A percentile compares a stretch with the other conserved stretches of the same genome.
These are phyloP conservation scores for Hippocampus barbouri DNA, from an alignment of 2,113 vertebrate genomes.

Conservation along the genomic window DNA sequence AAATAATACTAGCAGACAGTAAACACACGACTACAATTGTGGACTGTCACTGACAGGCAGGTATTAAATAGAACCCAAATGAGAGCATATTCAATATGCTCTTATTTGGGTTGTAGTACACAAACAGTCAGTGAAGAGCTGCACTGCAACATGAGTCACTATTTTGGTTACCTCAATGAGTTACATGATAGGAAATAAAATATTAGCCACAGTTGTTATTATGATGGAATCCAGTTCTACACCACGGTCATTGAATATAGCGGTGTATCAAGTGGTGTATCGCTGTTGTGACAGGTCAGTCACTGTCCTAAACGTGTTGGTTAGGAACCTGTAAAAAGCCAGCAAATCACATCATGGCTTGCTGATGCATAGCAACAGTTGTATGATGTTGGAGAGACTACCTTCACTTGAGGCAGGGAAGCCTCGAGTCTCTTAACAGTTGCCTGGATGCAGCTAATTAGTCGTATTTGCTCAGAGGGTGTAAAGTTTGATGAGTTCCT, in stretches of 20 bases:
- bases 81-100: too few relatives aligned
- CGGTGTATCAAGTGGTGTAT: not conserved
- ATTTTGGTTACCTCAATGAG: too few relatives aligned
- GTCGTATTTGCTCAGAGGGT: conserved; percentile 29
- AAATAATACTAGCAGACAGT: too few relatives aligned
- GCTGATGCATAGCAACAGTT: not conserved
- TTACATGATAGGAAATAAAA: too few relatives aligned
- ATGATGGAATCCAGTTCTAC: not conserved
- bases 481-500: conserved; percentile 14
- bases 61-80: too few relatives aligned
- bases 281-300: not conserved
- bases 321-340: not conserved
- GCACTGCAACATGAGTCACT: too few relatives aligned
- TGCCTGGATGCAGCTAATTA: conserved; percentile 29
- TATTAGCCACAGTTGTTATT: not conserved
- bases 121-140: too few relatives aligned
- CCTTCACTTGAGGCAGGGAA: not conserved
- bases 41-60: too few relatives aligned
- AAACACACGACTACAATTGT: too few relatives aligned
- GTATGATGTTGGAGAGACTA: not conserved
- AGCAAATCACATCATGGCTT: not conserved
- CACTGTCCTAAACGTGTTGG: not conserved
- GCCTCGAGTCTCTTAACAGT: conserved; percentile 13
- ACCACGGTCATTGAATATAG: not conserved
- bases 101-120: too few relatives aligned